phyloP scores from a whole-genome alignment of 2,113 vertebrate species.

The Pluvianellus socialis region DNA sequence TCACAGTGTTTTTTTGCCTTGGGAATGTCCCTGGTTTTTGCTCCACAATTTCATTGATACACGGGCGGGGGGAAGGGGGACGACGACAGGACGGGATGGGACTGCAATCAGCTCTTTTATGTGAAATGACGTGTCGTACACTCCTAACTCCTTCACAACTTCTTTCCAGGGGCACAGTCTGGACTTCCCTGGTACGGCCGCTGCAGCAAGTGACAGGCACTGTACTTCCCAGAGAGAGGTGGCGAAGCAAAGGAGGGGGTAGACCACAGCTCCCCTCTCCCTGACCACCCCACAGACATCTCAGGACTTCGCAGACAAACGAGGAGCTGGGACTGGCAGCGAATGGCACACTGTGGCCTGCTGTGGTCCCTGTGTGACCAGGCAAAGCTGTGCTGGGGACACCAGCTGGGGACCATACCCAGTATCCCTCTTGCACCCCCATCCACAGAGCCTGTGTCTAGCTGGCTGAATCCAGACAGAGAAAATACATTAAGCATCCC shows the following conservation, averaged over 20 bases:
- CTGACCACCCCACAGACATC: not conserved
- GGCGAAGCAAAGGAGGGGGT: not conserved
- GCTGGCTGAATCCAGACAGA: not conserved
- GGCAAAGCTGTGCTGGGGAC: not conserved
- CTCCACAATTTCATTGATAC: slow-evolving; percentile 33
- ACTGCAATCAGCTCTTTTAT: not conserved
- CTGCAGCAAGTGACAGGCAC: not conserved
- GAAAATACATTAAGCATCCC: not conserved
- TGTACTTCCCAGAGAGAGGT: not conserved
- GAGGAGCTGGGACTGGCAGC: not conserved
- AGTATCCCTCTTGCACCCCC: not conserved
- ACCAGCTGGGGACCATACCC: not conserved
- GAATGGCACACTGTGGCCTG: not conserved
- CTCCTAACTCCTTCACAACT: not conserved
- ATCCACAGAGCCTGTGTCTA: not conserved
- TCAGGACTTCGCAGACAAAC: not conserved
- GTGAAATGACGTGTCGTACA: not conserved
- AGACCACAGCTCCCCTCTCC: not conserved
- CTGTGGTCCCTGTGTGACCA: accelerated
- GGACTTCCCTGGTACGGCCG: not conserved
- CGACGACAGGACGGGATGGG: not conserved
- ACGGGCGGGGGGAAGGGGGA: accelerated
- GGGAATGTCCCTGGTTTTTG: slow-evolving; percentile 24
- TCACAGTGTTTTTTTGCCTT: not conserved
- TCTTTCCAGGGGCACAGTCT: not conserved